Evolutionary conservation across 1,140 invertebrate genomes (phyloP).

Genomic region (Drosophila subpulchrella): DNA sequence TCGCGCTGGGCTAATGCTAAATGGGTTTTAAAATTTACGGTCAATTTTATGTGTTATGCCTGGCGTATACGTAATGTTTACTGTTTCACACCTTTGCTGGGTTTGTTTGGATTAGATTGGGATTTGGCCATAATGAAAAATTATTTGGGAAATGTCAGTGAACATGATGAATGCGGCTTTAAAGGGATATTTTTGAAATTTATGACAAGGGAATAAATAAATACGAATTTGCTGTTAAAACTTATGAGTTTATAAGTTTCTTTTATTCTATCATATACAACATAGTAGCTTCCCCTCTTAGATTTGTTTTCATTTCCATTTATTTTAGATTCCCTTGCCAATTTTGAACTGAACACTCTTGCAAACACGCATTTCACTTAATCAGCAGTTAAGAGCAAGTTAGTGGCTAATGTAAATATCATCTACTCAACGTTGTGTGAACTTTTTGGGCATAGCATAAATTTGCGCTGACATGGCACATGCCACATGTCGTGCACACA

Average conservation of each 20-base stretch:
- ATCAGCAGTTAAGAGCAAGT: slow-evolving; percentile 44
- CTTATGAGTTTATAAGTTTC: not conserved
- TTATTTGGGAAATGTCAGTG: slow-evolving; percentile 1
- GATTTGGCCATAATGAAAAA: slow-evolving; percentile 16
- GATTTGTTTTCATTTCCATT: not conserved
- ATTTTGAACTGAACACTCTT: slow-evolving; percentile 7
- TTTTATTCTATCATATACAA: not conserved
- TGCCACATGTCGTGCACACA: slow-evolving; percentile 23
- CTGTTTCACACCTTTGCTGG: slow-evolving; percentile 26
- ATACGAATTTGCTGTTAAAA: not conserved
- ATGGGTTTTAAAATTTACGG: slow-evolving; percentile 33
- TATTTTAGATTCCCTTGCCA: not conserved
- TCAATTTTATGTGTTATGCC: slow-evolving; percentile 7
- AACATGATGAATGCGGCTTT: slow-evolving; percentile 1
- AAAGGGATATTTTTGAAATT: slow-evolving; percentile 1
- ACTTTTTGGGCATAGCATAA: slow-evolving; percentile 36
- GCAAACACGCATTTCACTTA: slow-evolving; percentile 18
- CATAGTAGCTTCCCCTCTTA: not conserved
- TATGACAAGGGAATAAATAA: slow-evolving; percentile 13
- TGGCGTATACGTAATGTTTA: slow-evolving; percentile 45
- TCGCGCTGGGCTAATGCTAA: slow-evolving; percentile 13
- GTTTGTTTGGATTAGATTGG: slow-evolving; percentile 24
- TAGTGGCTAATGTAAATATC: slow-evolving; percentile 52
- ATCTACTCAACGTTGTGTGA: slow-evolving; percentile 46
- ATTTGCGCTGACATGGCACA: slow-evolving; percentile 45